Conservation (phyloP, 2,888 invertebrate genomes). For the Leptinotarsa peninsularis region DNA sequence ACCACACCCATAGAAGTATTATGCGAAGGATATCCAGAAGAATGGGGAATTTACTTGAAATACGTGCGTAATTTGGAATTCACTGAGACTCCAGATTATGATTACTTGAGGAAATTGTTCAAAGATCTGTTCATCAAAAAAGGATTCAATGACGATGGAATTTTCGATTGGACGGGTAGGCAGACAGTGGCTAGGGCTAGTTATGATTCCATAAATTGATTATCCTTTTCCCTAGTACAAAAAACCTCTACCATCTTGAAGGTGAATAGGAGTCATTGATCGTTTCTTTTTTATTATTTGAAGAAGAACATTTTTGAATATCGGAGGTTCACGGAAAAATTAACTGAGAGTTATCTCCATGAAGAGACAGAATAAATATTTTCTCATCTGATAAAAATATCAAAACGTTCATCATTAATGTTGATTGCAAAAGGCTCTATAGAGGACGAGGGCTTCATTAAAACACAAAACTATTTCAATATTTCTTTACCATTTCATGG, state of each 20-base stretch:
- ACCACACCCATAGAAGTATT: slow-evolving; percentile 97
- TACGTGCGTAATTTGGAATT: slow-evolving; percentile 97
- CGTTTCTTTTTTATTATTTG: neutral
- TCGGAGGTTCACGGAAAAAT: too few species aligned
- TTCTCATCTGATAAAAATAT: too few species aligned
- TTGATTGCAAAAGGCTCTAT: too few species aligned
- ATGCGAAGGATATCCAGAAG: slow-evolving; percentile 89
- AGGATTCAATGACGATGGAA: slow-evolving; percentile 88
- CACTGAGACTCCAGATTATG: slow-evolving; percentile 99
- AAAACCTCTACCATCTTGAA: neutral
- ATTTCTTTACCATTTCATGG: too few species aligned
- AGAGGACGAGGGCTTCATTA: too few species aligned
- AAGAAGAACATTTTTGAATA: too few species aligned
- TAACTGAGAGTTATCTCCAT: too few species aligned
- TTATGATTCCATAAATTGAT: slow-evolving; percentile 5
- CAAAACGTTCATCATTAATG: too few species aligned
- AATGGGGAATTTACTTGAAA: slow-evolving; percentile 96
- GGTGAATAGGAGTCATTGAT: slow-evolving; percentile 10
- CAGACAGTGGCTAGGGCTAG: neutral
- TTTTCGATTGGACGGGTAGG: slow-evolving; percentile 90
- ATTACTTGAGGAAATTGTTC: slow-evolving; percentile 95
- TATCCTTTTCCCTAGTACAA: slow-evolving; percentile 3
- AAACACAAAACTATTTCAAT: too few species aligned
- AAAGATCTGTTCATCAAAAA: slow-evolving; percentile 89
- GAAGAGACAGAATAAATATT: too few species aligned